Base-by-base conservation (phyloP, 2,888 invertebrate species). In the Macaria notata region DNA sequence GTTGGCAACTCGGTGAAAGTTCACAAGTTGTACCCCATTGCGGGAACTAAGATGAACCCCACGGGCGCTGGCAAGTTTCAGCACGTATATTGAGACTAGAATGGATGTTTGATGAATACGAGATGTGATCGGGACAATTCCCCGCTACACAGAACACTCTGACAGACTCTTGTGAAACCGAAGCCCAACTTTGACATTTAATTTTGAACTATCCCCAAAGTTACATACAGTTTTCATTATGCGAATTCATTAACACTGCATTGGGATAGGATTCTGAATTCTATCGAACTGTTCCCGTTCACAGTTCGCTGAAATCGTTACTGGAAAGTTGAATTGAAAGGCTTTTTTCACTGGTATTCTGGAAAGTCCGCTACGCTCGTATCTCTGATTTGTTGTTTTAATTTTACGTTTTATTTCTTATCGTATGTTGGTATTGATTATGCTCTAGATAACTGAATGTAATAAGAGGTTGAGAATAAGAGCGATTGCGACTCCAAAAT, bases 71-170 rank as follows among this genome's bases (percentile, higher is more conserved):
- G 75, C 72, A 85, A 85, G 81, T 86, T 86, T 75, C 73, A 54
- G 76, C 76, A 78, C 81, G 80, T 83, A 83, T 83, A 84, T 84
- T 80, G 81, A 76, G 79, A 82, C 78, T 71, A 76, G 81, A 82
- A 82, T 83, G 76, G 81, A 73, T 84, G 83, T 86, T 86, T 86
- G 86, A 84, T 84, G 83, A 84, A 84, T 81, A 81, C 78, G 76
- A 80, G 80, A 79, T 81, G 75, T 72, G 79, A 78, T 78, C 73
- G 71, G 65, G 66, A 68, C 69, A 74, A 72, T 71, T 75, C 71
- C 57, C 62, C 67, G 66, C 70, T 66, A 70, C 54, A 61, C 54
- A 60, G 66, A 64, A 57, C 56, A 54, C 46, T 57, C 31, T 49
- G 47, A 41, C 39, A 49, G 47, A 49, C 56, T 60, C 49, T 59